A percentile compares a stretch with the other conserved stretches of the same genome.
Conservation (phyloP, 2,888 invertebrate species). For the Anodontia alba region DNA sequence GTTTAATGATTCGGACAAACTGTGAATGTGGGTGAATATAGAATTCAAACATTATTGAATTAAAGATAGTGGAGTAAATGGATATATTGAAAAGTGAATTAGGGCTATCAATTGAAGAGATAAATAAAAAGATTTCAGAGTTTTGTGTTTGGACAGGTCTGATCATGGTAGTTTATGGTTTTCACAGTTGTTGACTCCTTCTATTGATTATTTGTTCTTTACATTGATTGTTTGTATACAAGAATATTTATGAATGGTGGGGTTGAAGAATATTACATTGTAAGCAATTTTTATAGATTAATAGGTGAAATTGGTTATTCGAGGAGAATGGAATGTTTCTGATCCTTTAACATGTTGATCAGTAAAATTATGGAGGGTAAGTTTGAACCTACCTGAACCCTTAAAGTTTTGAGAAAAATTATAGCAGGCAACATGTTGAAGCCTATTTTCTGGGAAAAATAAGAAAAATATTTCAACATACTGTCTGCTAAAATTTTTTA, state of each 20-base stretch:
- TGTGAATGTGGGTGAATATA: background rate
- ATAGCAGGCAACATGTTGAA: no score
- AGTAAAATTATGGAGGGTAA: background rate
- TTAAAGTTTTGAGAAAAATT: no score
- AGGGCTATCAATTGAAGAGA: background rate
- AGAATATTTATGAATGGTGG: background rate
- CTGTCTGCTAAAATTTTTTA: no score
- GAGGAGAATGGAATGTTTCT: no score
- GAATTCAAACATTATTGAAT: background rate
- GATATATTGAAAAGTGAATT: background rate
- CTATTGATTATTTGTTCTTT: background rate
- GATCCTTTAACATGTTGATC: background rate
- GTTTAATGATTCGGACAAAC: background rate
- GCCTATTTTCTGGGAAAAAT: no score
- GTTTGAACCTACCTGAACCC: no score
- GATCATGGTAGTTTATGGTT: background rate
- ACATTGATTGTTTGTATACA: background rate
- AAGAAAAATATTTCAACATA: no score
- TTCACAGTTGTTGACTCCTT: background rate
- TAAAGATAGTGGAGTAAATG: background rate
- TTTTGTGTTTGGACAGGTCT: background rate
- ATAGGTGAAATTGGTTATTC: no score
- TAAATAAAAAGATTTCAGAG: background rate
- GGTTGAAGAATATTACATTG: background rate
- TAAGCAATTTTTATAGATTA: no score